Evolutionary conservation across 2,888 invertebrate genomes (phyloP).

Genomic region (Drosophila subquinaria): DNA sequence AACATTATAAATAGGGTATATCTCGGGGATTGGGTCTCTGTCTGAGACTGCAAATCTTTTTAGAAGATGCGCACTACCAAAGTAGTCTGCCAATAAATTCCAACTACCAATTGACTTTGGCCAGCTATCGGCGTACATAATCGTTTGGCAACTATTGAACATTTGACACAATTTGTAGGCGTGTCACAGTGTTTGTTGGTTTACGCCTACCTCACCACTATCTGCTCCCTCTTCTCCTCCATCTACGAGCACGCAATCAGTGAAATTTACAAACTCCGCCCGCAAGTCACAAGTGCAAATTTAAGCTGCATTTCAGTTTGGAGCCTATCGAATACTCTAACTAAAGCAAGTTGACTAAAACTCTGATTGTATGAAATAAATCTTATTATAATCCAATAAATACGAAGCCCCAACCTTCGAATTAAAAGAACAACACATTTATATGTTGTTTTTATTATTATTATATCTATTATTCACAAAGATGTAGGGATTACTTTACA

Average conservation of each 20-base stretch:
- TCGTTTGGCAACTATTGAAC: slow-evolving; percentile 27
- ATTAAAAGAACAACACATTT: too few relatives aligned
- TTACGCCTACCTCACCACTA: slow-evolving; percentile 24
- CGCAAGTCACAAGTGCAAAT: slow-evolving; percentile 46
- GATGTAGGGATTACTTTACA: too few relatives aligned
- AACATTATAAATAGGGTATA: slow-evolving; percentile 48
- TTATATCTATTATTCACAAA: too few relatives aligned
- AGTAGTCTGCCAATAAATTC: slow-evolving; percentile 34
- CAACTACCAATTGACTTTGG: slow-evolving; percentile 30
- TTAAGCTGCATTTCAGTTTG: background rate
- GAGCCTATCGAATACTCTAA: slow-evolving; percentile 21
- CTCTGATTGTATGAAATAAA: background rate
- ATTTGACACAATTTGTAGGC: slow-evolving; percentile 69
- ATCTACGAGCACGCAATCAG: slow-evolving; percentile 48
- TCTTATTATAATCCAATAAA: background rate
- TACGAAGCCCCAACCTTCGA: too few relatives aligned
- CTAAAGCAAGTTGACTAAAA: background rate
- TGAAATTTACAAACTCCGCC: slow-evolving; percentile 43
- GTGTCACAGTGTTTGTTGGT: slow-evolving; percentile 21
- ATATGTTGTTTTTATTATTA: too few relatives aligned
- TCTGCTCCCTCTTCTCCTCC: background rate
- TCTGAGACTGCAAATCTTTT: slow-evolving; percentile 2
- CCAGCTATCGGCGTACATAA: slow-evolving; percentile 41
- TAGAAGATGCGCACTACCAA: background rate
- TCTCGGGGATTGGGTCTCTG: background rate